Evolutionary conservation across 2,113 vertebrate genomes (phyloP), one percentile per base, ranked within the genome.

Genomic region (Apus apus): DNA sequence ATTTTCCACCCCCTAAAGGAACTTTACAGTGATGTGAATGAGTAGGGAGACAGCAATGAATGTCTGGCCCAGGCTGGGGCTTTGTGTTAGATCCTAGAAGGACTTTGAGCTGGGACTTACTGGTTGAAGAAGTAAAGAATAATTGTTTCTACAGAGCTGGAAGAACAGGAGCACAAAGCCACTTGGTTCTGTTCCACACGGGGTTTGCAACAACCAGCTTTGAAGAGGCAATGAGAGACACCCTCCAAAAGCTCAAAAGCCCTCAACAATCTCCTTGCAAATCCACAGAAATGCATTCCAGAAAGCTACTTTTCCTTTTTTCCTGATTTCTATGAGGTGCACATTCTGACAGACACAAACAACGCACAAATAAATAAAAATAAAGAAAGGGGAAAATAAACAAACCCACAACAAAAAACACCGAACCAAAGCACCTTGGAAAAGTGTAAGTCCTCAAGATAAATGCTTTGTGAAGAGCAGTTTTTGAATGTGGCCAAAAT

Each of bases 11-110:
- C 22, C 23, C 9, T 23, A 27, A 38, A 38, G 34, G 53, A 66
- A 15, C 22, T 0, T 0, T 46, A 48, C 62, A 8, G 17, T 9
- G 17, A 25, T 6, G 45, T 11, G 64, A 36, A 14, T 11, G 20
- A 57, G 84, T 66, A 32, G 57, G 1, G 6, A 43, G 29, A 7
- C 2, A 54, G 48, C 22, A 43, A 10, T 3, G 4, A 27, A 18
- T 13, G 29, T 3, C 54, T 53, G 4, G 29, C 15, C 5, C 4
- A 27, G 80, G 25, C 29, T 3, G 34, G 54, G 26, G 17, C 53
- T 15, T 36, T 27, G 34, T 54, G 29, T 15, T 32, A 43, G 45
- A 50, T 26, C 30, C 53, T 11, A 12, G 72, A 27, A 87, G 65
- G 18, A 2, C 6, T 58, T 18, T 34, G 50, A 30, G 9, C n/a